Conservation (phyloP, 2,797 vertebrate genomes). For the Taenioides sp. region DNA sequence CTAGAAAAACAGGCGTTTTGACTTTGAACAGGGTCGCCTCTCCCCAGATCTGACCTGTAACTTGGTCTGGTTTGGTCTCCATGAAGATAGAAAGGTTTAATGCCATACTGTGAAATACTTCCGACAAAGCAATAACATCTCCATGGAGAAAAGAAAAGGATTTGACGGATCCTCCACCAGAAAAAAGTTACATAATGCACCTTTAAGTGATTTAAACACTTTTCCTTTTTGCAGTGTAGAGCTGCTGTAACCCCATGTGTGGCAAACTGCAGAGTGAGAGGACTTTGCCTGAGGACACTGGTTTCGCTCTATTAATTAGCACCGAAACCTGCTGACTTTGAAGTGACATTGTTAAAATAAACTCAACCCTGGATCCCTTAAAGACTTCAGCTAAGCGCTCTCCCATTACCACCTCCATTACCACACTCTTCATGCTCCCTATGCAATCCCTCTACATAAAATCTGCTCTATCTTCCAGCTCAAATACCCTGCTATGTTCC, state of each 20-base stretch:
- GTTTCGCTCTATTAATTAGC: conserved; percentile 80
- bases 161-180: too few species aligned
- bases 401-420: conserved; percentile 60
- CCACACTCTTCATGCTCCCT: conserved; percentile 10
- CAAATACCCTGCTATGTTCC: conserved; percentile 40
- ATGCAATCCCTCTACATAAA: not conserved
- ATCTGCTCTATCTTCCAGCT: conserved; percentile 40
- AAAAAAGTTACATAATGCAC: too few species aligned
- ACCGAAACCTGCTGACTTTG: conserved; percentile 80
- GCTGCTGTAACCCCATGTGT: conserved; percentile 1
- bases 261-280: conserved; percentile 28
- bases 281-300: conserved; percentile 67
- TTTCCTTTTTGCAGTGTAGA: not conserved
- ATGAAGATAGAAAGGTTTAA: too few species aligned
- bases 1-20: too few species aligned
- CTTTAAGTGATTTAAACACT: not conserved
- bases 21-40: too few species aligned
- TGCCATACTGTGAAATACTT: too few species aligned
- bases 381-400: conserved; percentile 38
- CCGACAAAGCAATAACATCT: too few species aligned
- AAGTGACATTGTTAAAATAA: conserved; percentile 72
- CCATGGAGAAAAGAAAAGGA: too few species aligned
- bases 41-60: too few species aligned
- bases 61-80: too few species aligned
- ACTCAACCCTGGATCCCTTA: conserved; percentile 70